Conservation (phyloP, 2,888 invertebrate genomes). For the Spilosoma lubricipeda region DNA sequence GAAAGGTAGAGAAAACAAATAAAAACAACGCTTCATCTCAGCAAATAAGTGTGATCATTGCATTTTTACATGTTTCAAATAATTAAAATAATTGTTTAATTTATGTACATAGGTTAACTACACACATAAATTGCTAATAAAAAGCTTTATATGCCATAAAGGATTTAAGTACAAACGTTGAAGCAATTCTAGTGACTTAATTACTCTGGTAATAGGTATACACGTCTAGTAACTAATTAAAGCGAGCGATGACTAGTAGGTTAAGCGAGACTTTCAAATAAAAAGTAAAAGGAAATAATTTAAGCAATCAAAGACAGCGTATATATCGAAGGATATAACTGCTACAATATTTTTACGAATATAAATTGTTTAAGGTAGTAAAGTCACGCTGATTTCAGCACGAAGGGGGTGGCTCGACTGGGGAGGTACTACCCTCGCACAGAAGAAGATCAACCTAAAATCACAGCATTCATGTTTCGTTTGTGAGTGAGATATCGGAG, state of each 20-base stretch:
- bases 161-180: neutral
- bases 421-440: too few relatives aligned
- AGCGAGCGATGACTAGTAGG: neutral
- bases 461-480: too few relatives aligned
- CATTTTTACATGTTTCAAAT: neutral
- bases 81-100: neutral
- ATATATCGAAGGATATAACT: neutral
- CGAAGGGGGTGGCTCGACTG: too few relatives aligned
- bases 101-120: neutral
- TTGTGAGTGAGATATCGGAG: too few relatives aligned
- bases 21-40: neutral
- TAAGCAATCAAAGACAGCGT: neutral
- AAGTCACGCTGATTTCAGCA: too few relatives aligned
- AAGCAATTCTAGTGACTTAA: neutral
- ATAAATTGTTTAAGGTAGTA: too few relatives aligned
- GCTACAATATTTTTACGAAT: too few relatives aligned
- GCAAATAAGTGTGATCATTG: neutral
- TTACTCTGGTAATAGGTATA: neutral
- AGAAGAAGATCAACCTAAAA: too few relatives aligned
- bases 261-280: neutral
- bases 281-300: neutral
- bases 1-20: too few relatives aligned
- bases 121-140: neutral
- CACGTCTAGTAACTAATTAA: neutral
- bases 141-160: neutral